Evolutionary conservation across 2,113 vertebrate genomes (phyloP).

Genomic region (Harpagus bidentatus): DNA sequence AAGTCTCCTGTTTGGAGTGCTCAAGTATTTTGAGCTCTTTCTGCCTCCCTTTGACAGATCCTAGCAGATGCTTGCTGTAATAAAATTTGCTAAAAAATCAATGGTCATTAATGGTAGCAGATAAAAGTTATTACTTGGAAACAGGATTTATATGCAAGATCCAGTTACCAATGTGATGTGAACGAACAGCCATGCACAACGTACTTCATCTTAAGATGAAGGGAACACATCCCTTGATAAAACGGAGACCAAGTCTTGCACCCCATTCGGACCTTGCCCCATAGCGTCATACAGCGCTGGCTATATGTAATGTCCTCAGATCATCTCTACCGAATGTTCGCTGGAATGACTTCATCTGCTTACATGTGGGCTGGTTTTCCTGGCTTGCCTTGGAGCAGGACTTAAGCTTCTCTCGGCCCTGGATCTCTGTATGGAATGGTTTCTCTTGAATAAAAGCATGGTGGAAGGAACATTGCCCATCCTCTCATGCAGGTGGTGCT

Average conservation of each 20-base stretch:
- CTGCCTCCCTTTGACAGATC: neutral
- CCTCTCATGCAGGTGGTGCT: neutral
- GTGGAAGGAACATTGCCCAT: neutral
- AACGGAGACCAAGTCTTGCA: neutral
- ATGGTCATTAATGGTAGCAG: neutral
- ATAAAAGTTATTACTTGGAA: neutral
- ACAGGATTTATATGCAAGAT: neutral
- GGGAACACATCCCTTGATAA: neutral
- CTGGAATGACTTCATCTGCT: neutral
- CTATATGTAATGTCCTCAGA: neutral
- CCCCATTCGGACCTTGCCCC: neutral
- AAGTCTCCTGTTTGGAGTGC: neutral
- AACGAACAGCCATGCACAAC: neutral
- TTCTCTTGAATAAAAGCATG: neutral
- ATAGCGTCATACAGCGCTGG: neutral
- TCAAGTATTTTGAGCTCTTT: neutral
- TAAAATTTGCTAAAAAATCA: neutral
- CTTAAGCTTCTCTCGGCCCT: neutral
- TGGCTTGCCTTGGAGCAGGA: neutral
- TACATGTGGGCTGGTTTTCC: neutral
- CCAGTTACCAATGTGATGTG: neutral
- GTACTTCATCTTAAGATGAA: neutral
- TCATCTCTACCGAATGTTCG: neutral
- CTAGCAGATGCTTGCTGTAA: neutral
- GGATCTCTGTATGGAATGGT: neutral